phyloP scores from a whole-genome alignment of 2,113 vertebrate species.

The Xenotilapia flavipinnis region DNA sequence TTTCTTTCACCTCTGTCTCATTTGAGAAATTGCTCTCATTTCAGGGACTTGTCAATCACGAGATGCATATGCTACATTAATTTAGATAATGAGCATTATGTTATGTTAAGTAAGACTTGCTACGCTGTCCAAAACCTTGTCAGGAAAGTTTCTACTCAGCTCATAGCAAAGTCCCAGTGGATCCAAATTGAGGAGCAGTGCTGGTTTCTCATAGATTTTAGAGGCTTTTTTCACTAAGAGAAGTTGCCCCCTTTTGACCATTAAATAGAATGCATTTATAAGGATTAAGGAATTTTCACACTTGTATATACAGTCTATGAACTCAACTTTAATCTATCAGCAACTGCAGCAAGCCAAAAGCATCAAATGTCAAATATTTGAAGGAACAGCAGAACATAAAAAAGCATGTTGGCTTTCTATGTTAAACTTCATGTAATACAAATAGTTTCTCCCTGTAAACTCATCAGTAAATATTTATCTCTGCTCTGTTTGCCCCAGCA shows the following conservation, averaged over 20 bases:
- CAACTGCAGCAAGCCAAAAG: background rate
- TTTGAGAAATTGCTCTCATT: background rate
- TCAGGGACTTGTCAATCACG: background rate
- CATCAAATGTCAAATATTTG: background rate
- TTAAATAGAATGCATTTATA: background rate
- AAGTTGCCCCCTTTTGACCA: background rate
- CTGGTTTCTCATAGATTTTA: background rate
- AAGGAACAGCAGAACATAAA: background rate
- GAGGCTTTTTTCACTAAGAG: background rate
- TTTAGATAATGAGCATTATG: background rate
- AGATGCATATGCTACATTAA: background rate
- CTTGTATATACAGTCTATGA: background rate
- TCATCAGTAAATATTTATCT: background rate
- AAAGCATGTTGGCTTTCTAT: background rate
- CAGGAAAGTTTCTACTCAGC: background rate
- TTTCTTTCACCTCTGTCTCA: background rate
- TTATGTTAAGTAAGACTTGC: background rate
- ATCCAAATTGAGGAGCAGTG: background rate
- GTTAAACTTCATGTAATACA: background rate
- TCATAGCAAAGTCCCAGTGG: background rate
- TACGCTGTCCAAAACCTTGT: background rate
- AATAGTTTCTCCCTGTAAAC: background rate
- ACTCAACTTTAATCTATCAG: background rate
- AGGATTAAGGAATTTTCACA: background rate
- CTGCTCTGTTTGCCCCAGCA: background rate